Evolutionary conservation across 2,888 invertebrate species (phyloP), one percentile per base, ranked within the genome.

Genomic region (Lapara coniferarum): DNA sequence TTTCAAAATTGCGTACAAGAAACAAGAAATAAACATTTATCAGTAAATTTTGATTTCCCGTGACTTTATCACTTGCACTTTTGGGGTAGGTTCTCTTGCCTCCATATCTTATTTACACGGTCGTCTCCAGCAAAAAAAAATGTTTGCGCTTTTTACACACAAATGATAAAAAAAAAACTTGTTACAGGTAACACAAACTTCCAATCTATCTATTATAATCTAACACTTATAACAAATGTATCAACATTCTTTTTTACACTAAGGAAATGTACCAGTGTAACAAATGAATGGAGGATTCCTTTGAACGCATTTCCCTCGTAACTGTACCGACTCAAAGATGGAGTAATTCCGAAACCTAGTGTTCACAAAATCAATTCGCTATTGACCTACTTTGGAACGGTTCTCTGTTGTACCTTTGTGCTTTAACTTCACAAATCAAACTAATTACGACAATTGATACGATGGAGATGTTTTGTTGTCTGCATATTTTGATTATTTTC

Each of bases 351-450:
- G 44, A 63, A 49, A 58, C 30, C 25, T 25, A 13, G 56, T 58
- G 30, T 58, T 37, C 57, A 37, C 57, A 37, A 37, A 58, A 46
- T 63, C 59, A 63, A 63, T 63, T 63, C 46, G 10, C 59, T 63
- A 46, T 63, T 63, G 59, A 63, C 59, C 59, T 63, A 63, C 59
- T n/a, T 63, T 16, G 8, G 7, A 10, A 59, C 37, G 16, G 56
- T 56, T 56, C 57, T 37, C 46, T 46, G n/a, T 16, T 46, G 59
- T 12, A 46, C 16, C 46, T 63, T 63, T 63, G 59, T 63, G 30
- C 16, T n/a, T 56, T 16, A 16, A 0, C 53, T 4, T 10, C 16
- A 7, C 1, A 19, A 19, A 0, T 19, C 53, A 2, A 19, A 10
- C 53, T 55, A 55, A 55, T 55, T 55, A 55, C 8, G 7, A 0